Base-by-base conservation (phyloP, 2,113 vertebrate genomes). In the Sapayoa aenigma region DNA sequence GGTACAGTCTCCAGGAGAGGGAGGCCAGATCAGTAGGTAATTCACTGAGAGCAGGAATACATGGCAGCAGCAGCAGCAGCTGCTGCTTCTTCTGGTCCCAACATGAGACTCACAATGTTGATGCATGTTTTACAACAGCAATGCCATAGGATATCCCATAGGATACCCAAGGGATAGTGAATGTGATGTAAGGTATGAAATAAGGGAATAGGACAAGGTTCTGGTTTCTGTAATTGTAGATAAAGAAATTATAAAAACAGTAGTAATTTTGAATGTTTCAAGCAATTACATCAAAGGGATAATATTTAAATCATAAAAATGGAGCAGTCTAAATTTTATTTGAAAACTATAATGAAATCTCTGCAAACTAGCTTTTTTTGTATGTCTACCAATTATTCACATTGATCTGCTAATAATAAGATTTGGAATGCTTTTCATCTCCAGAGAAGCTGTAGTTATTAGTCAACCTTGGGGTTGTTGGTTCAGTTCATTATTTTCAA, bases 401-500 rank as follows among this genome's bases (percentile, higher is more conserved):
- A 76, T 49, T 76, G 88, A 82, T 94, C 81, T 79, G n/a, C 79
- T 96, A 90, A 77, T 91, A 93, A 76, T 21, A 76, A 46, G 55
- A 74, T 85, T 85, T 30, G 20, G 49, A 69, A 87, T 72, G 49
- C 20, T 88, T 87, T 85, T 76, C 76, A 83, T 75, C 66, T 44
- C 69, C 79, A 90, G 75, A 94, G 59, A 86, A 79, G 42, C 68
- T 77, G 55, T 27, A 90, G 72, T 74, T 93, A 93, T 86, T 92
- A 88, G 83, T 77, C 68, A 93, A 39, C 68, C 55, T 90, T 67
- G 55, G 35, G 50, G 42, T n/a, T 88, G 47, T 39, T 83, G 39
- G 77, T 87, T 91, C 60, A 80, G 72, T 86, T 90, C 63, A 90
- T 93, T 93, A 84, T 77, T 92, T 50, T 90, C 83, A 88, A 74